These are phyloP conservation scores for Aphelenchoides fujianensis DNA, from an alignment of 1,140 invertebrate genomes.

Conservation along the genomic window DNA sequence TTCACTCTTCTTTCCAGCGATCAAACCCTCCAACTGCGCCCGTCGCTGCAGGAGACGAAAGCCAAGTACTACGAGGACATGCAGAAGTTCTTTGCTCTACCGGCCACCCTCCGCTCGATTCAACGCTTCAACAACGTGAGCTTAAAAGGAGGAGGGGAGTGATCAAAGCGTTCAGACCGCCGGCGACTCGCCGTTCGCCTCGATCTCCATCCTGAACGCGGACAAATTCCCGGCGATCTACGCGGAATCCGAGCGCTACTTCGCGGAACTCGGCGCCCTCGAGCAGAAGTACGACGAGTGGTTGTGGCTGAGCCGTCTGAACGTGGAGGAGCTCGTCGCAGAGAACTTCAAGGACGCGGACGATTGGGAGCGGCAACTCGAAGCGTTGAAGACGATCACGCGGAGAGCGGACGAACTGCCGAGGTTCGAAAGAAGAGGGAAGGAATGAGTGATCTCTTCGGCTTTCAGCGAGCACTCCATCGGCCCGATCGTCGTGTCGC, in stretches of 20 bases:
- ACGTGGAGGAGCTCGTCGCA: conserved; percentile 73
- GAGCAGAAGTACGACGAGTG: conserved; percentile 66
- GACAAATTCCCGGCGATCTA: conserved; percentile 12
- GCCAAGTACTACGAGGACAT: conserved; percentile 83
- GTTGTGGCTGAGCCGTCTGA: conserved; percentile 74
- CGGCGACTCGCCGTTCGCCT: conserved; percentile 4
- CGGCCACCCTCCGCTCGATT: conserved; percentile 78
- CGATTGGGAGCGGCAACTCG: conserved; percentile 80
- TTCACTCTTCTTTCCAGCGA: conserved; percentile 62
- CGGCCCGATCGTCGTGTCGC: conserved; percentile 76
- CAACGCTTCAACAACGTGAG: conserved; percentile 66
- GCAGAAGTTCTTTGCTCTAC: conserved; percentile 81
- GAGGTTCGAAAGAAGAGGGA: conserved; percentile 65
- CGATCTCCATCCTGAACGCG: neutral
- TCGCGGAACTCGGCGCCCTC: conserved; percentile 4
- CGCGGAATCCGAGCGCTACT: conserved; percentile 7
- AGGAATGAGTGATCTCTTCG: neutral
- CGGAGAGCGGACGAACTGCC: conserved; percentile 81
- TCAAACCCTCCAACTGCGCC: conserved; percentile 72
- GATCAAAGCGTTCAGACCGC: conserved; percentile 6
- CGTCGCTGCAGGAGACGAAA: conserved; percentile 81
- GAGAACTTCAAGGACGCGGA: conserved; percentile 69
- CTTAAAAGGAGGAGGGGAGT: no score
- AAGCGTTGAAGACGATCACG: conserved; percentile 77
- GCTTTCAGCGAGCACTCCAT: conserved; percentile 76